Conservation (phyloP, 2,888 invertebrate genomes). For the Pteria penguin region DNA sequence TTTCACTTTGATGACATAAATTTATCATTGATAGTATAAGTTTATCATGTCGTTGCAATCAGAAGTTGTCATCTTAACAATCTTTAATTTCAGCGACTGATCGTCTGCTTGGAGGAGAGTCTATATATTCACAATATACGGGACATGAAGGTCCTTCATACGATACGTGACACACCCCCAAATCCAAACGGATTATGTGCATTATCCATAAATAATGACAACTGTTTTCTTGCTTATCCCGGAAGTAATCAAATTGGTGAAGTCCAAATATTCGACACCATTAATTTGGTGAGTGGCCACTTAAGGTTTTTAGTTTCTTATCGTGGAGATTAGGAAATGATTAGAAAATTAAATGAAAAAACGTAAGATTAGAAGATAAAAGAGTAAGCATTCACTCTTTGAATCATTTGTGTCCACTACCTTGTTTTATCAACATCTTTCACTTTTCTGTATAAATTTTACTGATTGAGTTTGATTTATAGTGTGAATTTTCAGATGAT, state of each 20-base stretch:
- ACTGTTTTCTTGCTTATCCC: slow-evolving; percentile 97
- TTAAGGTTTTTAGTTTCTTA: no score
- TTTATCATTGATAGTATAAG: no score
- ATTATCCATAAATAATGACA: slow-evolving; percentile 92
- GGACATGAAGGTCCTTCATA: slow-evolving; percentile 98
- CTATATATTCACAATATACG: slow-evolving; percentile 98
- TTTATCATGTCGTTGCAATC: background rate
- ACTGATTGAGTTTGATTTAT: no score
- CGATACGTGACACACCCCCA: slow-evolving; percentile 97
- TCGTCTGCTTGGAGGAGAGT: slow-evolving; percentile 98
- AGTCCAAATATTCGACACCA: slow-evolving; percentile 96
- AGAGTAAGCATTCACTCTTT: no score
- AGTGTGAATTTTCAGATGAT: no score
- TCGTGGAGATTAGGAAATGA: no score
- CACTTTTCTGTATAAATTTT: no score
- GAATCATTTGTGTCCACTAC: no score
- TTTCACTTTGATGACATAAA: no score
- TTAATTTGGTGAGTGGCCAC: slow-evolving; percentile 86
- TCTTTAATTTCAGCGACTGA: slow-evolving; percentile 86
- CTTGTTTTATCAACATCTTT: no score
- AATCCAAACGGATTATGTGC: slow-evolving; percentile 96
- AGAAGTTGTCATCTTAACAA: background rate
- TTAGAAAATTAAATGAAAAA: no score
- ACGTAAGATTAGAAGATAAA: no score
- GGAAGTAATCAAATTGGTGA: slow-evolving; percentile 96